phyloP scores from a whole-genome alignment of 2,113 vertebrate species.

The Pipa parva region DNA sequence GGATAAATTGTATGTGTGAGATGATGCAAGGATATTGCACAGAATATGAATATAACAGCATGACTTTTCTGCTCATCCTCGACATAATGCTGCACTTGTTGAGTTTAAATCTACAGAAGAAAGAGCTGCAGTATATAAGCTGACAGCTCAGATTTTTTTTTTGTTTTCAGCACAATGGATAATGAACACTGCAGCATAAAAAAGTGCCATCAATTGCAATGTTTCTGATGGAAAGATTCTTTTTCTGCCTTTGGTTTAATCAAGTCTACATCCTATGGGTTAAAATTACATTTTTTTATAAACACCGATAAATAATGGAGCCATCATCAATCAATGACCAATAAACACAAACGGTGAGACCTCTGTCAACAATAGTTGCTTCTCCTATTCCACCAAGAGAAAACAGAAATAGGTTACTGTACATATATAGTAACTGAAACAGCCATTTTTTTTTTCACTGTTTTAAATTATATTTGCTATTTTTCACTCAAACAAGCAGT shows the following conservation, averaged over 20 bases:
- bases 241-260: too few relatives aligned
- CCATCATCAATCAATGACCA: neutral
- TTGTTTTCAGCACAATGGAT: constrained; percentile 6
- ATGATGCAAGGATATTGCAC: neutral
- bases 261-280: neutral
- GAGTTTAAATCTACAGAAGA: constrained; percentile 25
- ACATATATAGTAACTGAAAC: too few relatives aligned
- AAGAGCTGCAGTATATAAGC: constrained; percentile 19
- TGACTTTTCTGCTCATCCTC: constrained; percentile 15
- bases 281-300: neutral
- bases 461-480: too few relatives aligned
- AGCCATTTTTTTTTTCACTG: too few relatives aligned
- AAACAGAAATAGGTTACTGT: too few relatives aligned
- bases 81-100: constrained; percentile 30
- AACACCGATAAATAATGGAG: neutral
- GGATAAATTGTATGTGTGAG: constrained; percentile 23
- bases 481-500: too few relatives aligned
- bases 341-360: neutral
- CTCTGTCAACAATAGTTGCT: neutral
- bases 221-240: neutral
- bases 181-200: constrained; percentile 8
- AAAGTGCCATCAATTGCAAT: neutral
- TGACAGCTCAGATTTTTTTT: constrained; percentile 17
- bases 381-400: neutral
- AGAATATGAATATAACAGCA: neutral